Base-by-base conservation (phyloP, 2,113 vertebrate species). In the Centropristis striata region DNA sequence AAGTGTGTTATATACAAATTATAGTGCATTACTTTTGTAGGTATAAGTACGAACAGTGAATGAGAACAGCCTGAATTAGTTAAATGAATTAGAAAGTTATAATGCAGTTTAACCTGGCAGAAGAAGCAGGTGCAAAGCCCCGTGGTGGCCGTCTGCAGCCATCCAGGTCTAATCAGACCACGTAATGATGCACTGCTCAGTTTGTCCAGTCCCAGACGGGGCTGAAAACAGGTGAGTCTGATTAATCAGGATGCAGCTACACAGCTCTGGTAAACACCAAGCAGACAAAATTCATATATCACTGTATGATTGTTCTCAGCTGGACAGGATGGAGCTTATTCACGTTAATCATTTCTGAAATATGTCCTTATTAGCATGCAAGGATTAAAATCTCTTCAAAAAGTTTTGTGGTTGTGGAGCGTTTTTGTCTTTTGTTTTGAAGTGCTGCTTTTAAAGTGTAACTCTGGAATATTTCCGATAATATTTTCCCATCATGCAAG, bases 301-400 rank as follows among this genome's bases (percentile, higher is more conserved):
- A 49, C 36, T 0, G 23, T 53, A n/a, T 78, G 85, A 90, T 85
- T 88, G 86, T 83, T 90, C 85, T 93, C 92, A 92, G 90, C 85
- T 92, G 91, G 80, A 86, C 71, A 63, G 82, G 78, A 80, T 23
- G 83, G 59, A 72, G 81, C 88, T 77, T 67, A 88, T 81, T 86
- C 73, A 39, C 46, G 27, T 42, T 74, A 81, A 83, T 91, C 67
- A 85, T 60, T 42, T 60, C 55, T 51, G 67, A 80, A 84, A 82
- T 68, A 69, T 60, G 60, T 50, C 53, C 27, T 57, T 18, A 71
- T 71, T 68, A 46, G 50, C 36, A 59, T 37, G 54, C 44, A 20
- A 28, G 46, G 15, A 49, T 42, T 23, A 59, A 23, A 61, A 59
- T 14, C n/a, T 57, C 55, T 15, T 25, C 4, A 4, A 66, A 37